Evolutionary conservation across 2,113 vertebrate species (phyloP), one percentile per base, ranked within the genome.

Genomic region (Lophotis ruficrista): DNA sequence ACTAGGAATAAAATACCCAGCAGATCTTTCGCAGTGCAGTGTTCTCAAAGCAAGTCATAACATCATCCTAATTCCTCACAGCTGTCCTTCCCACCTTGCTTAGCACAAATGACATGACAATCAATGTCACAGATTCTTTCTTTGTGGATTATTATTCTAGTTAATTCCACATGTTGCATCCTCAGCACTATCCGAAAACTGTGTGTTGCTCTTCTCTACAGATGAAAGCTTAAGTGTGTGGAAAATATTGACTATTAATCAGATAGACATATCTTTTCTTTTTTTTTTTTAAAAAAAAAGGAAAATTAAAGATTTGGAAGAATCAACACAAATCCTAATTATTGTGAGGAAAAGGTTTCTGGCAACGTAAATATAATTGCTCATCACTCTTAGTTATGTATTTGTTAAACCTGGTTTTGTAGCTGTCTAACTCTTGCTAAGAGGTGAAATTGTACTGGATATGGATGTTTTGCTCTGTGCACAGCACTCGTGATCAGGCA

Each of bases 51-150:
- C 23, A 57, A 96, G n/a, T 72, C 57, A 82, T 92, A 91, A 78
- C 54, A 88, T 61, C 75, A 82, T 90, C 75, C 64, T 94, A 91
- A 93, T 94, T 96, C 85, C 61, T 79, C 66, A 70, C 38, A 83
- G 70, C 75, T 93, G 56, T 84, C 75, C 68, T 87, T 92, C 83
- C 71, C 71, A 88, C 57, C 64, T 83, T 94, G 48, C 87, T 92
- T 87, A 96, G 83, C 77, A 95, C 71, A 90, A 95, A 91, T 93
- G 62, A 95, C 70, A 91, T 93, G 93, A 86, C 71, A 95, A 95
- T 95, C 83, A 86, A 64, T 96, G 95, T 88, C 84, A 94, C 61
- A 58, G 70, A 90, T 56, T 94, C 72, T 94, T 87, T 93, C 61
- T 95, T 93, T 1, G 2, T 53, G 80, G 73, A 45, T 93, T 96